A percentile compares a stretch with the other conserved stretches of the same genome.
These are phyloP conservation scores for Acrossocheilus fasciatus DNA, from an alignment of 2,797 vertebrate species.

Conservation along the genomic window DNA sequence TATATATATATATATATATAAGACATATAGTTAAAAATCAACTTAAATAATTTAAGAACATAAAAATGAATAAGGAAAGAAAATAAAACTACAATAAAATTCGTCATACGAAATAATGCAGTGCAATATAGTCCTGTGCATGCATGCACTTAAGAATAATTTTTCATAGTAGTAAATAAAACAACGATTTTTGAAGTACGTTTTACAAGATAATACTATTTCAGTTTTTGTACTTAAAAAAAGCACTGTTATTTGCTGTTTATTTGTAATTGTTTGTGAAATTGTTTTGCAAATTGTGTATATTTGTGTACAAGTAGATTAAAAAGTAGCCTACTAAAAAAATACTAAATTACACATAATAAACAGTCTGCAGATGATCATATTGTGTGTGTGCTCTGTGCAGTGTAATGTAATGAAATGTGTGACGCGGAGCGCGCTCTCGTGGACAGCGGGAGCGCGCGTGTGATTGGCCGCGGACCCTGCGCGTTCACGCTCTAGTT, in stretches of 20 bases:
- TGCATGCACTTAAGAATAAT: background rate
- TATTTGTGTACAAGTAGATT: background rate
- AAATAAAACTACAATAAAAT: background rate
- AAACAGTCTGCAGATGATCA: background rate
- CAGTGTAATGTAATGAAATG: background rate
- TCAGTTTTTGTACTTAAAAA: background rate
- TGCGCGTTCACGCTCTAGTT: constrained; percentile 63
- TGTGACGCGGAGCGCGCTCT: background rate
- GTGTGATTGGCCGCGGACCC: constrained; percentile 62
- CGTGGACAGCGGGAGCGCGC: constrained; percentile 44
- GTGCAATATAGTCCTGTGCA: too few species aligned
- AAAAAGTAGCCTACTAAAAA: background rate
- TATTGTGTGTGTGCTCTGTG: too few species aligned
- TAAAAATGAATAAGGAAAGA: background rate
- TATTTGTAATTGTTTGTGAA: background rate
- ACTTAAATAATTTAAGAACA: background rate
- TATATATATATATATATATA: background rate
- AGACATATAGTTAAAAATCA: background rate
- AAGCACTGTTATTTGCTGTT: too few species aligned
- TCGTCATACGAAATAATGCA: background rate
- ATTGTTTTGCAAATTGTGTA: background rate
- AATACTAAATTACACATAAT: background rate
- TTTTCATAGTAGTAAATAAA: background rate
- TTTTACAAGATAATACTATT: background rate
- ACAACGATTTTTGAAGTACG: background rate